Base-by-base conservation (phyloP, 2,797 vertebrate genomes). In the Sciurus vulgaris region DNA sequence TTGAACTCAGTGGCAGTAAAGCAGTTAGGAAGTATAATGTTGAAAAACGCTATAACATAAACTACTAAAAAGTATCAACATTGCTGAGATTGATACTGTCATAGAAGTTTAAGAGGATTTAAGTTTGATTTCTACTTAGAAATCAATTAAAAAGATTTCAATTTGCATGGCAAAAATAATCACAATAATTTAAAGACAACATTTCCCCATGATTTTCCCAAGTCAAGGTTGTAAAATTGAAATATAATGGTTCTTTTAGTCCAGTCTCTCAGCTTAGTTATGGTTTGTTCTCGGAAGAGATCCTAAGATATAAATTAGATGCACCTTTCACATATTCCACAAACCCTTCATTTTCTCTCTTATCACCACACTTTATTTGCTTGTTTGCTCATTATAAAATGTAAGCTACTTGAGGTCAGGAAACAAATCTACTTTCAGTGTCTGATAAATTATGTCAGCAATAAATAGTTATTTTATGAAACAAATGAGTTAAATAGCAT, bases 201-300 rank as follows among this genome's bases (percentile, higher is more conserved):
- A 44, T n/a, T 12, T 88, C 61, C 59, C 44, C 18, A 13, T 24
- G 69, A 2, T 15, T 49, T 85, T 86, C 56, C 44, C 14, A 30
- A 92, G 33, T 93, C 13, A 49, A 91, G 15, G 61, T 94, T 95
- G 89, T 61, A 91, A 95, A 94, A 74, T 77, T 65, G 12, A 14
- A 65, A 69, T 10, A 54, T 61, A 1, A 89, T 89, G 2, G 0
- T 38, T 82, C 28, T 82, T 86, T 69, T 17, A 87, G 3, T 33
- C 15, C 7, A 49, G 24, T 35, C 7, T 67, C 26, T 91, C 20
- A 33, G 20, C 22, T 86, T 72, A 67, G 24, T 63, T 79, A 59
- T 47, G 8, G 51, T 30, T 91, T 93, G 24, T 44, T 63, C 12
- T 38, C 38, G 22, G 41, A 89, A 47, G 54, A 90, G 14, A 93